phyloP scores from a whole-genome alignment of 2,113 vertebrate species.

The Megaptera novaeangliae region DNA sequence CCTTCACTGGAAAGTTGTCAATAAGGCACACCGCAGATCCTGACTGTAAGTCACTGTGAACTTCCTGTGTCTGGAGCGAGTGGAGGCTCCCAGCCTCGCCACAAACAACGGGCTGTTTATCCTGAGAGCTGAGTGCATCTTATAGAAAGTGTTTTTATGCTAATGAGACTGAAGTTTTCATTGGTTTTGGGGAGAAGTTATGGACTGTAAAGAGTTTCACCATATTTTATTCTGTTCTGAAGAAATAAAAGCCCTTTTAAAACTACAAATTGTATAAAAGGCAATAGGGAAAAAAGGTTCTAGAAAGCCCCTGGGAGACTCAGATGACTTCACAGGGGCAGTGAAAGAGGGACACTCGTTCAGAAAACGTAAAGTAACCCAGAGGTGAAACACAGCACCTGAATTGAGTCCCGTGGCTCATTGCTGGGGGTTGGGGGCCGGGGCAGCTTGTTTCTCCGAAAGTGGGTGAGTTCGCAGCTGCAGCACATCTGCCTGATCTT shows the following conservation, averaged over 20 bases:
- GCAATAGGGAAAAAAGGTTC: neutral
- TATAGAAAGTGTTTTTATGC: neutral
- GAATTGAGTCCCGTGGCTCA: neutral
- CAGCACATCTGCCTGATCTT: neutral
- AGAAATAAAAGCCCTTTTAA: neutral
- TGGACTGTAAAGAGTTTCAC: neutral
- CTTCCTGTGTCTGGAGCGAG: neutral
- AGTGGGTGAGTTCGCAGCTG: rapidly evolving
- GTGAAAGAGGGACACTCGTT: neutral
- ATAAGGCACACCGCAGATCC: neutral
- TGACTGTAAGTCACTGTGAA: neutral
- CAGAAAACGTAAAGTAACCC: neutral
- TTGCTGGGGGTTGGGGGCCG: rapidly evolving
- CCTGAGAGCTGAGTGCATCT: neutral
- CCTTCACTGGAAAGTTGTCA: neutral
- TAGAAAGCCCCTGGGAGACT: neutral
- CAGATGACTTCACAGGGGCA: neutral
- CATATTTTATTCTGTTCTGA: neutral
- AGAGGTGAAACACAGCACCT: neutral
- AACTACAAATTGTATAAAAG: neutral
- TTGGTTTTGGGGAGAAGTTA: neutral
- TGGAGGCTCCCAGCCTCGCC: neutral
- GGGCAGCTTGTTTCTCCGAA: neutral
- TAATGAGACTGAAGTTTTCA: neutral
- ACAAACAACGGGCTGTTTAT: rapidly evolving